These are phyloP conservation scores for Limonius californicus DNA, from an alignment of 1,140 invertebrate species.

Conservation along the genomic window DNA sequence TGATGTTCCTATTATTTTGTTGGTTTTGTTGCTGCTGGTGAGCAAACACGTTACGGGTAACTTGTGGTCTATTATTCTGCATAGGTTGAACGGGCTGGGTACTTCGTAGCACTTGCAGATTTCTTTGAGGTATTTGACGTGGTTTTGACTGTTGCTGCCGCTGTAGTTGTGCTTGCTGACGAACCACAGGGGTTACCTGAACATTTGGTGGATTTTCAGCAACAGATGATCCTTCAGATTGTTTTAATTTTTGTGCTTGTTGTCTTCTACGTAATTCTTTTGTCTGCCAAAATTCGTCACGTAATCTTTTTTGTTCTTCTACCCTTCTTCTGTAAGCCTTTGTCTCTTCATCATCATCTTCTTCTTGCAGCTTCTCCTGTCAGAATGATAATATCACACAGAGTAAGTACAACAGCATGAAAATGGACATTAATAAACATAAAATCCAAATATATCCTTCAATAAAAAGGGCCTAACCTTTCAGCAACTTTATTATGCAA, in stretches of 20 bases:
- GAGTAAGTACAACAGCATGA: not conserved
- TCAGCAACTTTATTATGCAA: too few relatives aligned
- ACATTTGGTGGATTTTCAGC: not conserved
- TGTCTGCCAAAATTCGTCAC: constrained; percentile 56
- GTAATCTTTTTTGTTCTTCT: constrained; percentile 60
- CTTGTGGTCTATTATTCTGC: too few relatives aligned
- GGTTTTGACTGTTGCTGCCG: not conserved
- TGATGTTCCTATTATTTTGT: not conserved
- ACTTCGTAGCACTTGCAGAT: not conserved
- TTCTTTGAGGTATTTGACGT: not conserved
- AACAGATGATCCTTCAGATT: not conserved
- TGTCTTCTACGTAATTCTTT: constrained; percentile 60
- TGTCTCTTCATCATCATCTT: constrained; percentile 60
- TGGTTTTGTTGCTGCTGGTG: not conserved
- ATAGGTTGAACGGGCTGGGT: not conserved
- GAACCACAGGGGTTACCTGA: not conserved
- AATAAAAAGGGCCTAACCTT: too few relatives aligned
- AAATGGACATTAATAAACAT: too few relatives aligned
- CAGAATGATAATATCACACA: not conserved
- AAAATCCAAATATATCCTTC: too few relatives aligned
- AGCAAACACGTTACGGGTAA: too few relatives aligned
- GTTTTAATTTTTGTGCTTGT: constrained; percentile 44
- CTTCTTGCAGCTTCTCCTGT: not conserved
- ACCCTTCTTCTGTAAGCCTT: constrained; percentile 60
- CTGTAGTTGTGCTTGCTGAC: not conserved